Percentiles rank a stretch among this genome's conserved stretches.
Evolutionary conservation across 2,797 vertebrate species (phyloP).

Genomic region (Oceanodroma leucorhoa): DNA sequence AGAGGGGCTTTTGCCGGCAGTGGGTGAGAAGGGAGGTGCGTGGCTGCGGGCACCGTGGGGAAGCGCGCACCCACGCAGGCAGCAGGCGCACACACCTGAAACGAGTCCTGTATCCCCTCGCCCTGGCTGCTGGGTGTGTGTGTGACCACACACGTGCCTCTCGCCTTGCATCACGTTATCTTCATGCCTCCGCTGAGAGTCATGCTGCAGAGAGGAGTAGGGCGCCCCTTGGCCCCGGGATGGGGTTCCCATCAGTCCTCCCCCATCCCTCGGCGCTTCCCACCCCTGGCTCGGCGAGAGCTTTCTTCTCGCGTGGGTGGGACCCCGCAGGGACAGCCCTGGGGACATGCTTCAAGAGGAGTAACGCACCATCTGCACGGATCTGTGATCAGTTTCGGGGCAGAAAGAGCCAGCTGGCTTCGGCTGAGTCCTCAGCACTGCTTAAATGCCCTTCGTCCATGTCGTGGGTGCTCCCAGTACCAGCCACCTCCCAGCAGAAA

Average conservation of each 20-base stretch:
- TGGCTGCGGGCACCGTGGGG: neutral
- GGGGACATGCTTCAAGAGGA: neutral
- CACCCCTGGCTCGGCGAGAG: neutral
- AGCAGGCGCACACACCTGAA: neutral
- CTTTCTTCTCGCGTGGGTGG: neutral
- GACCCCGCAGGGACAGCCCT: neutral
- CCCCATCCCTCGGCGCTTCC: fast-evolving
- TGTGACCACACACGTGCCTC: neutral
- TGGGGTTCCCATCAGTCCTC: neutral
- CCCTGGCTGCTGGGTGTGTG: neutral
- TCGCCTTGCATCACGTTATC: fast-evolving
- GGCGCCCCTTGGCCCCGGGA: neutral
- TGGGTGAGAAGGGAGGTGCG: neutral
- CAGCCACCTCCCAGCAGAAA: neutral
- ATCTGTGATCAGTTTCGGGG: neutral
- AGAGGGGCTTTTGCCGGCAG: neutral
- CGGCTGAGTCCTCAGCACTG: neutral
- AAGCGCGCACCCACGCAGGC: neutral
- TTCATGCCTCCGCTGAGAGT: neutral
- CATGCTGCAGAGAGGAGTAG: neutral
- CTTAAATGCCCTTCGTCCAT: neutral
- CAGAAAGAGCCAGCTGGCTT: constrained; percentile 23
- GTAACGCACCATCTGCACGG: neutral
- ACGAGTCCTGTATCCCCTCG: fast-evolving
- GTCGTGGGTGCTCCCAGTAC: neutral